Conservation (phyloP, 2,888 invertebrate genomes). For the Drosophila tripunctata region DNA sequence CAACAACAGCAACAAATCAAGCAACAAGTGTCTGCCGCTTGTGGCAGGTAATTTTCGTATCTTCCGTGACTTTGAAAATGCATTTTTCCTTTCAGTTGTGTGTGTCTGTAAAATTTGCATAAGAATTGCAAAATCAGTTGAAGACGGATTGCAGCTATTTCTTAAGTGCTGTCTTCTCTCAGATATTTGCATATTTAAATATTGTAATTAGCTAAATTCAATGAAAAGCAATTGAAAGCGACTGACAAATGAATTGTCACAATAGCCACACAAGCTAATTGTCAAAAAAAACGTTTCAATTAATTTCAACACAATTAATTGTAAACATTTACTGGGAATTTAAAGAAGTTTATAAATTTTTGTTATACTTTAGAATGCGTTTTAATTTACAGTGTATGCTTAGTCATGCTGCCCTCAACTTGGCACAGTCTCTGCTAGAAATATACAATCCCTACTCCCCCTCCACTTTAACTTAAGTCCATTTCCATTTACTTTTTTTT, state of each 20-base stretch:
- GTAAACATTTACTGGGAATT: not conserved
- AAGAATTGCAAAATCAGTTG: constrained; percentile 50
- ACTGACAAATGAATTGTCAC: not conserved
- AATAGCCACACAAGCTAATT: constrained; percentile 6
- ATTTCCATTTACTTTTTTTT: not conserved
- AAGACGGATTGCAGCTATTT: constrained; percentile 2
- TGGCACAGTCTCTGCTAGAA: not conserved
- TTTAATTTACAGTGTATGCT: too few species aligned
- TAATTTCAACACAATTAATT: not conserved
- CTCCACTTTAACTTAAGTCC: not conserved
- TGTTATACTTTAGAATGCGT: not conserved
- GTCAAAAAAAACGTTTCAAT: not conserved
- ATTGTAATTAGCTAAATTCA: constrained; percentile 28
- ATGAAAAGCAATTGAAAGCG: constrained; percentile 11
- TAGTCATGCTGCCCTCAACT: not conserved
- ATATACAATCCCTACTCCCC: not conserved
- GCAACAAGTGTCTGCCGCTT: constrained; percentile 25
- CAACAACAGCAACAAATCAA: constrained; percentile 51
- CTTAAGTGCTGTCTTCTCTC: constrained; percentile 24
- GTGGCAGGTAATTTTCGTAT: constrained; percentile 14
- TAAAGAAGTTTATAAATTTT: not conserved
- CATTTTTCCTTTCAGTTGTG: not conserved
- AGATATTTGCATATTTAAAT: constrained; percentile 7
- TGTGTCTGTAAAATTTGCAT: constrained; percentile 64
- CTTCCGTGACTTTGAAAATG: constrained; percentile 33